phyloP scores from a whole-genome alignment of 1,140 invertebrate species.

The Caenorhabditis tropicalis region DNA sequence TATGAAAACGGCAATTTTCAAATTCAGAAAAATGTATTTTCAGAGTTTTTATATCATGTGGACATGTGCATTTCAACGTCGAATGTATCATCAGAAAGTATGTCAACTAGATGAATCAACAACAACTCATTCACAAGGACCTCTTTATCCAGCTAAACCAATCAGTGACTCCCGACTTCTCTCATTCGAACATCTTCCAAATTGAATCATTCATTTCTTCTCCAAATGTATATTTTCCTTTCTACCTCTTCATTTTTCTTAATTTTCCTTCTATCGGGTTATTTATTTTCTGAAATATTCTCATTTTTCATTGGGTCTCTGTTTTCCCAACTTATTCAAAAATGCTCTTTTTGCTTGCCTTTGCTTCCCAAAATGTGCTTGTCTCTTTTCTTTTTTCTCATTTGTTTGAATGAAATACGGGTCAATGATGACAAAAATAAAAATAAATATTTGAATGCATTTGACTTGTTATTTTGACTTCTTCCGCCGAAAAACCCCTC shows the following conservation, averaged over 20 bases:
- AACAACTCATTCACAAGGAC: background rate
- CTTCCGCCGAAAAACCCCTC: background rate
- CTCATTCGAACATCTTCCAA: constrained; percentile 17
- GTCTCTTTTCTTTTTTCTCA: constrained; percentile 1
- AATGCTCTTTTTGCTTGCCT: background rate
- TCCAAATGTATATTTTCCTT: too few species aligned
- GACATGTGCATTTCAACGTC: background rate
- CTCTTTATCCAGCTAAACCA: background rate
- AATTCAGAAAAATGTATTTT: too few species aligned
- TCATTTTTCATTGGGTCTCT: background rate
- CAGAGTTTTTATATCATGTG: constrained; percentile 26
- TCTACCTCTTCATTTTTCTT: background rate
- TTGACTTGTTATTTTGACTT: constrained; percentile 22
- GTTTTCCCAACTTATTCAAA: background rate
- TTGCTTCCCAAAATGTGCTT: background rate
- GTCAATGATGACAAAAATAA: constrained; percentile 2
- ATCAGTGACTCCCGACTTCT: background rate
- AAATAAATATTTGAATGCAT: background rate
- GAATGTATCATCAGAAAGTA: constrained; percentile 29
- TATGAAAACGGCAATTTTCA: too few species aligned
- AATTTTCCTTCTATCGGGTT: background rate
- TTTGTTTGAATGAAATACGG: constrained; percentile 1
- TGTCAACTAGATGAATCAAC: constrained; percentile 17
- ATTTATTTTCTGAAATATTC: background rate
- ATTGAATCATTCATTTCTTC: background rate